A percentile compares a stretch with the other conserved stretches of the same genome.
These are phyloP conservation scores for Cyclina sinensis DNA, from an alignment of 1,140 invertebrate genomes.

Conservation along the genomic window DNA sequence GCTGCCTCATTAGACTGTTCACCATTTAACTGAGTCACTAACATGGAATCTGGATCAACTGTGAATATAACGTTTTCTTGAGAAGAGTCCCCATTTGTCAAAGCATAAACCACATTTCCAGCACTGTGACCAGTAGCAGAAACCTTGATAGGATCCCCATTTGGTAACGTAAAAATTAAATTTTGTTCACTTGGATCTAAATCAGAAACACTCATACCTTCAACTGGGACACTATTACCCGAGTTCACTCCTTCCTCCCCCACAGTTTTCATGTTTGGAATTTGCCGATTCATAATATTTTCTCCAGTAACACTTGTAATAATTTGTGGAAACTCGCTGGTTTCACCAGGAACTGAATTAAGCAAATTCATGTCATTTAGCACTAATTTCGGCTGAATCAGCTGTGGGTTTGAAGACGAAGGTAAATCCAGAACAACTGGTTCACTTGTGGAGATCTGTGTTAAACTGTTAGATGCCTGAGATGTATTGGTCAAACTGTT, in stretches of 20 bases:
- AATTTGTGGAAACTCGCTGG: constrained; percentile 33
- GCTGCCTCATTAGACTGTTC: not conserved
- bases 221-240: too few species aligned
- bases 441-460: constrained; percentile 34
- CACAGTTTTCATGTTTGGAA: not conserved
- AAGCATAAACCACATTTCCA: constrained; percentile 28
- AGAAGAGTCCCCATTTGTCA: constrained; percentile 23
- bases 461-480: not conserved
- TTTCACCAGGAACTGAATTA: constrained; percentile 35
- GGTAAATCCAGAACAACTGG: constrained; percentile 41
- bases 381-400: constrained; percentile 52
- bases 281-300: not conserved
- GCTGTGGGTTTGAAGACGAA: constrained; percentile 20
- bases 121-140: not conserved
- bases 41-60: constrained; percentile 33
- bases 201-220: not conserved
- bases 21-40: constrained; percentile 20
- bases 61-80: constrained; percentile 25
- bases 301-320: constrained; percentile 34
- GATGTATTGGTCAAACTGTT: constrained; percentile 9
- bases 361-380: constrained; percentile 54
- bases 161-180: constrained; percentile 6
- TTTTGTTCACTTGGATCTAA: constrained; percentile 5
- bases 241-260: not conserved
- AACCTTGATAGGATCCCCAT: constrained; percentile 9